These are phyloP conservation scores for Phalacrocorax carbo DNA, from an alignment of 2,113 vertebrate species.

Conservation along the genomic window DNA sequence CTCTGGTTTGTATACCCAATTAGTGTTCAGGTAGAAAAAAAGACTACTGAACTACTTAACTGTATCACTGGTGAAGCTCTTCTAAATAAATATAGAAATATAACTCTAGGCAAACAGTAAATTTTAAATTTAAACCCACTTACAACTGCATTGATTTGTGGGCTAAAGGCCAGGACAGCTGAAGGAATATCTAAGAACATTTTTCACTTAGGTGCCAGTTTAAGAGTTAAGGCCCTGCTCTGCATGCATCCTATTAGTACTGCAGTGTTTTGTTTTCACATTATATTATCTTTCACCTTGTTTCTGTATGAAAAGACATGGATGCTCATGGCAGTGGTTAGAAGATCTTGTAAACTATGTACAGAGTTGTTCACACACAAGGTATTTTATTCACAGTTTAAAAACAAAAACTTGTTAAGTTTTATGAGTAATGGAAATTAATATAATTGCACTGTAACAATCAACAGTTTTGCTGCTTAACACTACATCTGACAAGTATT, in stretches of 20 bases:
- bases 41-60: neutral
- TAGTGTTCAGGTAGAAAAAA: neutral
- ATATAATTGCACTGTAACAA: neutral
- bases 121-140: neutral
- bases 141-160: neutral
- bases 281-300: neutral
- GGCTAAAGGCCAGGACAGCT: neutral
- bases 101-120: neutral
- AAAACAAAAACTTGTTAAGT: neutral
- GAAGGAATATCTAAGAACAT: neutral
- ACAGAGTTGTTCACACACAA: neutral
- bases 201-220: neutral
- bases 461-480: neutral
- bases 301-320: neutral
- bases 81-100: neutral
- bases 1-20: neutral
- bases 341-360: neutral
- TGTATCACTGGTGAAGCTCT: neutral
- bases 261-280: neutral
- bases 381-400: neutral
- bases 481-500: neutral
- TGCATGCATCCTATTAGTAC: neutral
- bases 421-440: neutral
- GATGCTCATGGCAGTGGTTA: neutral
- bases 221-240: neutral